These are phyloP conservation scores for Ephydatia muelleri DNA, from an alignment of 37 sponge, comb jelly and placozoan species.

Conservation along the genomic window DNA sequence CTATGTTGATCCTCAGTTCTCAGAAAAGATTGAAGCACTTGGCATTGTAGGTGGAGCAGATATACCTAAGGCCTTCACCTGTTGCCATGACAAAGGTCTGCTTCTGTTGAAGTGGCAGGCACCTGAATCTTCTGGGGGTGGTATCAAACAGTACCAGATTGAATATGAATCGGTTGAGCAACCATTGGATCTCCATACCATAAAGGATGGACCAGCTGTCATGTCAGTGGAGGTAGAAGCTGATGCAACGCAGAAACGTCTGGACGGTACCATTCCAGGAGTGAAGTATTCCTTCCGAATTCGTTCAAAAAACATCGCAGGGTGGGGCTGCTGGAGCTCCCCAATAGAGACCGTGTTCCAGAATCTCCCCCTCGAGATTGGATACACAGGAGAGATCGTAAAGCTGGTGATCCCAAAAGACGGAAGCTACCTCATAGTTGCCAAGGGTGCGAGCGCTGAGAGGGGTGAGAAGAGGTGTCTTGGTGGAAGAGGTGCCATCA, in stretches of 20 bases:
- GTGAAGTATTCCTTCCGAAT: constrained; percentile 61
- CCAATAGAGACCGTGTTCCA: constrained; percentile 26
- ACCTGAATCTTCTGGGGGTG: neutral
- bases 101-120: constrained; percentile 44
- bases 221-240: constrained; percentile 3
- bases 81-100: constrained; percentile 28
- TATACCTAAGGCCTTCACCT: neutral
- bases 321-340: constrained; percentile 71
- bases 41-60: constrained; percentile 53
- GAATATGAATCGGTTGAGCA: constrained; percentile 25
- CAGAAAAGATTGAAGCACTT: constrained; percentile 24
- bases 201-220: constrained; percentile 18
- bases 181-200: neutral
- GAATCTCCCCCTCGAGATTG: constrained; percentile 57
- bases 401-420: constrained; percentile 33
- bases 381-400: constrained; percentile 64
- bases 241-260: neutral
- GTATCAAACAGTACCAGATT: constrained; percentile 43
- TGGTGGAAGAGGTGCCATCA: constrained; percentile 74
- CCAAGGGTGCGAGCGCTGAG: constrained; percentile 71
- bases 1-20: constrained; percentile 27
- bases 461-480: constrained; percentile 50
- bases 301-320: constrained; percentile 56
- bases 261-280: constrained; percentile 51
- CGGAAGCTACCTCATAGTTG: constrained; percentile 55